These are phyloP conservation scores for Arnoldichthys spilopterus DNA, from an alignment of 2,797 vertebrate species.

Conservation along the genomic window DNA sequence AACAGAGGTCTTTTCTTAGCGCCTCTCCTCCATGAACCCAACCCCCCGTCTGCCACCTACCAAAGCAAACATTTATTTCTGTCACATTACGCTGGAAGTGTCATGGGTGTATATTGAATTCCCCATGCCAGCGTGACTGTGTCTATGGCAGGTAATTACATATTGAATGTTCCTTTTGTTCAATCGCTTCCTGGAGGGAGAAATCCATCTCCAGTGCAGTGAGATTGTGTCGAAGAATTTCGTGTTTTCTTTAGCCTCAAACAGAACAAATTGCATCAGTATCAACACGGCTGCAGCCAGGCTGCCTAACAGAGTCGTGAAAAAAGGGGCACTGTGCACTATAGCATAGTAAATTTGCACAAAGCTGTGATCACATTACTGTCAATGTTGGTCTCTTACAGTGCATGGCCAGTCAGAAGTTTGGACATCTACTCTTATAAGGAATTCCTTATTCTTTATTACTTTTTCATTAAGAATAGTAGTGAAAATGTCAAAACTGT, in stretches of 20 bases:
- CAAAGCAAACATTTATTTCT: slow-evolving; percentile 73
- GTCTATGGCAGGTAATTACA: slow-evolving; percentile 78
- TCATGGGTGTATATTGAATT: slow-evolving; percentile 74
- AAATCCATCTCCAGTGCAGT: slow-evolving; percentile 73
- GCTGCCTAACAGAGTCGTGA: slow-evolving; percentile 46
- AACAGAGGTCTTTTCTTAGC: slow-evolving; percentile 46
- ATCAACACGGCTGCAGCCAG: slow-evolving; percentile 61
- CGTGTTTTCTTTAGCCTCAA: slow-evolving; percentile 66
- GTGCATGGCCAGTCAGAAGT: neutral
- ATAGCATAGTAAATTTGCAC: slow-evolving; percentile 61
- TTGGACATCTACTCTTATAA: neutral
- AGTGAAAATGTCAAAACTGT: too few species aligned
- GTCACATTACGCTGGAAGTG: slow-evolving; percentile 62
- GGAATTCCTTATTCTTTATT: too few species aligned
- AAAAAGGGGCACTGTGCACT: slow-evolving; percentile 14
- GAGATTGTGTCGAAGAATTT: slow-evolving; percentile 67
- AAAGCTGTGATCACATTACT: slow-evolving; percentile 5
- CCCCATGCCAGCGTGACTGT: slow-evolving; percentile 64
- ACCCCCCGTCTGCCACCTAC: slow-evolving; percentile 50
- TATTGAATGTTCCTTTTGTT: slow-evolving; percentile 76
- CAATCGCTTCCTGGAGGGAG: slow-evolving; percentile 69
- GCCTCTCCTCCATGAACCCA: slow-evolving; percentile 27
- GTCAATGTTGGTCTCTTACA: neutral
- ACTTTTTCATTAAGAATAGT: too few species aligned
- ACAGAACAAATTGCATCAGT: slow-evolving; percentile 67